phyloP scores from a whole-genome alignment of 2,113 vertebrate species.

The Romanogobio albipinnatus region DNA sequence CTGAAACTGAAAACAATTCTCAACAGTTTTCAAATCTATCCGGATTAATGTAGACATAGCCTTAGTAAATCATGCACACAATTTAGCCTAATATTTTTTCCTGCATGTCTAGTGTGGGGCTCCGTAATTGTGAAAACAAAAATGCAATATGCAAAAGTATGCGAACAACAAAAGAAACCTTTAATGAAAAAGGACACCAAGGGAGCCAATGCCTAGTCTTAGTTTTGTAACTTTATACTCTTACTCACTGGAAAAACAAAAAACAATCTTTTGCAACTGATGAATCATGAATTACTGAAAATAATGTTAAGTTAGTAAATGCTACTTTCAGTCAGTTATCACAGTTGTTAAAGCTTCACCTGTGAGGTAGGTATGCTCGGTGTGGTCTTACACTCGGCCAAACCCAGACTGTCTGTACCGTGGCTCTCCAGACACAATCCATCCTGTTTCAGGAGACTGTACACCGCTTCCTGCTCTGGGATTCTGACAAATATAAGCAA shows the following conservation, averaged over 20 bases:
- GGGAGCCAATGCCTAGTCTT: not conserved
- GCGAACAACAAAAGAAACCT: too few species aligned
- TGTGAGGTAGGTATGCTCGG: constrained; percentile 82
- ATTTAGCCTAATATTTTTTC: too few species aligned
- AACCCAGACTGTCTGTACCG: constrained; percentile 79
- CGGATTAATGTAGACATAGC: too few species aligned
- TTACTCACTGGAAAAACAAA: not conserved
- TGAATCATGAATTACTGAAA: not conserved
- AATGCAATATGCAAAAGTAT: not conserved
- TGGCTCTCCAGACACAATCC: constrained; percentile 86
- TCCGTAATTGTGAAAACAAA: not conserved
- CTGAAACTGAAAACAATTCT: not conserved
- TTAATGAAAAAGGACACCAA: too few species aligned
- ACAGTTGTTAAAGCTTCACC: constrained; percentile 73
- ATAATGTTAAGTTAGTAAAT: not conserved
- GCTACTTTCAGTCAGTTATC: not conserved
- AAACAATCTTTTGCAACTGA: not conserved
- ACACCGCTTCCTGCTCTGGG: constrained; percentile 88
- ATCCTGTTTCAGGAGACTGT: constrained; percentile 88
- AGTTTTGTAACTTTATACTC: not conserved
- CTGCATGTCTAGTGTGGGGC: too few species aligned
- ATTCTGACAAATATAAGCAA: constrained; percentile 74
- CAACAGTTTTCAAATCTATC: too few species aligned
- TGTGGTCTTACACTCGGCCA: constrained; percentile 82
- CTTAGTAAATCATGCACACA: too few species aligned